These are phyloP conservation scores for Sylvicola fuscatus DNA, from an alignment of 2,888 invertebrate genomes.

Conservation along the genomic window DNA sequence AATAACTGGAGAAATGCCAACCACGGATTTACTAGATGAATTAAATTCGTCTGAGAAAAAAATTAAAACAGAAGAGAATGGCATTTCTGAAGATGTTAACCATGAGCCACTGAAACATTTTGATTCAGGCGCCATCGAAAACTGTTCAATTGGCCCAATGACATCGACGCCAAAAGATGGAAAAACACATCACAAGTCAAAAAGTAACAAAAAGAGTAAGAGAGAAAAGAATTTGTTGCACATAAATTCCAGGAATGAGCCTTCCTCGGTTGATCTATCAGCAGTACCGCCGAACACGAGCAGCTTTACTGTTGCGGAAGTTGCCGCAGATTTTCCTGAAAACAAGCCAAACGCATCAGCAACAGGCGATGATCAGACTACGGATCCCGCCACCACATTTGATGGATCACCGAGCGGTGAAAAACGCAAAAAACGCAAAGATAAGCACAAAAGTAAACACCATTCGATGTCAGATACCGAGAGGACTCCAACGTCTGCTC, in stretches of 20 bases:
- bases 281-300: neutral
- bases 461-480: conserved; percentile 32
- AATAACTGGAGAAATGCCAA: too few relatives aligned
- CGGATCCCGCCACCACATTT: too few relatives aligned
- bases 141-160: neutral
- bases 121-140: too few relatives aligned
- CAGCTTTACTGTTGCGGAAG: too few relatives aligned
- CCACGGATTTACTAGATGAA: too few relatives aligned
- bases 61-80: too few relatives aligned
- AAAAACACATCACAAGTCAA: neutral
- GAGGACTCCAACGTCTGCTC: conserved; percentile 14
- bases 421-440: conserved; percentile 47
- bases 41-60: too few relatives aligned
- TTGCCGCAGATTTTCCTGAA: neutral
- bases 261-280: neutral
- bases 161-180: neutral
- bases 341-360: conserved; percentile 7
- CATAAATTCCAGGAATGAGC: neutral
- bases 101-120: too few relatives aligned
- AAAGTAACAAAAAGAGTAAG: neutral
- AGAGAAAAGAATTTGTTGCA: neutral
- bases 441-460: conserved; percentile 55
- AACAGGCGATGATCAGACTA: too few relatives aligned
- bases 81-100: too few relatives aligned
- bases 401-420: neutral